phyloP scores from a whole-genome alignment of 2,888 invertebrate genomes.

The Temnothorax ravouxi region DNA sequence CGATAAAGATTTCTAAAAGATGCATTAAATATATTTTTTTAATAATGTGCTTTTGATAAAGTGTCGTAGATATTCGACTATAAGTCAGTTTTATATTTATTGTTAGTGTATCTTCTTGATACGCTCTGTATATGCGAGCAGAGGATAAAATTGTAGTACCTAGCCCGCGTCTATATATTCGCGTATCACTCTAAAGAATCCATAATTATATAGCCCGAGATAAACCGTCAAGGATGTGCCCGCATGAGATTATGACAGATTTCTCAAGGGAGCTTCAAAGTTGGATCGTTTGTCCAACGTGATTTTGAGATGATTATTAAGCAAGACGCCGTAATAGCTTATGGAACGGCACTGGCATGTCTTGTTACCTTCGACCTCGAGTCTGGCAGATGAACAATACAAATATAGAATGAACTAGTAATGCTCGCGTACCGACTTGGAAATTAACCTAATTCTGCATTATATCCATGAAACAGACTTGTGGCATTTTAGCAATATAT shows the following conservation, averaged over 20 bases:
- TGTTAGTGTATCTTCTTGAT: neutral
- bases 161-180: neutral
- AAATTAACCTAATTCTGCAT: neutral
- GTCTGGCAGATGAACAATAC: slow-evolving; percentile 8
- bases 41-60: neutral
- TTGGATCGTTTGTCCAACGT: slow-evolving; percentile 24
- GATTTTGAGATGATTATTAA: slow-evolving; percentile 18
- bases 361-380: slow-evolving; percentile 2
- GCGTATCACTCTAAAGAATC: slow-evolving; percentile 9
- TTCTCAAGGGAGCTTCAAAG: slow-evolving; percentile 25
- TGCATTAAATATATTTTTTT: neutral
- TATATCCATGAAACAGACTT: neutral
- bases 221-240: slow-evolving; percentile 9
- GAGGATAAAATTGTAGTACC: slow-evolving; percentile 1
- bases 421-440: neutral
- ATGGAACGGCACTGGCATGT: neutral
- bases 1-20: neutral
- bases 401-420: slow-evolving; percentile 1
- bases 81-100: neutral
- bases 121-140: neutral
- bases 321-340: neutral
- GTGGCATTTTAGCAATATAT: neutral
- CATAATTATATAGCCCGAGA: slow-evolving; percentile 19
- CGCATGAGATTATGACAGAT: slow-evolving; percentile 40
- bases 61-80: neutral